Evolutionary conservation across 2,888 invertebrate species (phyloP), one percentile per base, ranked within the genome.

Genomic region (Drosophila falleni): DNA sequence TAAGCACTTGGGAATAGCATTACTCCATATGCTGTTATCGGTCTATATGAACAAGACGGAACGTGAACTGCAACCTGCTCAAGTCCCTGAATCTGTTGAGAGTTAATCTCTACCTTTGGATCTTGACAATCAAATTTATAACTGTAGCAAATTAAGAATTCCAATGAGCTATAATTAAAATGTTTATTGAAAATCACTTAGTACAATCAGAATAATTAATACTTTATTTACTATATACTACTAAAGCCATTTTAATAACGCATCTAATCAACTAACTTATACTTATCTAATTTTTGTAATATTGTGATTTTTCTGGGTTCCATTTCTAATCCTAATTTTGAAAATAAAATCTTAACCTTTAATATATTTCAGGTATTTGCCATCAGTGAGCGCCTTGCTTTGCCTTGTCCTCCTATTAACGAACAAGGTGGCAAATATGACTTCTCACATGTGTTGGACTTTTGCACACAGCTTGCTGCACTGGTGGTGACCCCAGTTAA

Each of bases 381-480:
- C n/a, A 96, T 99, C 64, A 97, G 97, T 90, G 96, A 97, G 91
- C 94, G 98, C 75, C 94, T 98, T 54, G 96, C 96, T 91, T 95
- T 97, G 84, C 97, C 98, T 0, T 97, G 98, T 90, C 97, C 98
- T 0, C 97, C 98, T 0, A 89, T 70, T 41, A 94, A 95, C 66
- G 97, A 97, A 89, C 95, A 96, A 71, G 94, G 94, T 26, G 97
- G 97, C 84, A 96, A 95, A 92, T 96, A 95, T 86, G 98, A 98
- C 93, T 96, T 98, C 83, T 97, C 98, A 74, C 97, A 98, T 89
- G 95, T 98, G 1, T 92, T 98, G 59, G 98, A 98, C 92, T 97
- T 97, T 89, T 96, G 96, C 91, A 95, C 95, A 0, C 96, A 97
- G 89, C 93, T 98, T 29, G 94, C 94, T 19, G 94, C 94, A 0